Percentiles rank a stretch among this genome's conserved stretches.
Conservation (phyloP, 2,888 invertebrate genomes). For the Corythucha ciliata region DNA sequence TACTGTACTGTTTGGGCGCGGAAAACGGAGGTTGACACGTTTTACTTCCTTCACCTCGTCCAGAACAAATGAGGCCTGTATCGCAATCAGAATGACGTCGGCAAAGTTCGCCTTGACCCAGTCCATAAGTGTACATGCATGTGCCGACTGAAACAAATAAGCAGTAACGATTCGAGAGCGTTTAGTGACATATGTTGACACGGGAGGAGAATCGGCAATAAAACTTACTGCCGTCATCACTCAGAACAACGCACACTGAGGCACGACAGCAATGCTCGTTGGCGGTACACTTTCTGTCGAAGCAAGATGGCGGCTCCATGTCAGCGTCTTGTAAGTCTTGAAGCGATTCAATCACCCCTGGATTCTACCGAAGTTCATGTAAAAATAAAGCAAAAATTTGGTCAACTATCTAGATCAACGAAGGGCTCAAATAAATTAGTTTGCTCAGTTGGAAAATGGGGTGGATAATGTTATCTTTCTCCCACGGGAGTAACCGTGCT, state of each 20-base stretch:
- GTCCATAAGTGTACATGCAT: constrained; percentile 59
- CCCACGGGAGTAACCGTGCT: no score
- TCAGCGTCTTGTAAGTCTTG: constrained; percentile 42
- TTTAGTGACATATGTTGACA: not conserved
- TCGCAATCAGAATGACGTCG: constrained; percentile 76
- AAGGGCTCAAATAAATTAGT: no score
- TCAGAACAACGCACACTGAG: constrained; percentile 64
- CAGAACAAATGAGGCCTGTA: constrained; percentile 69
- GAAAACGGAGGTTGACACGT: constrained; percentile 70
- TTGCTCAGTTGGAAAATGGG: no score
- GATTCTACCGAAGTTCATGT: no score
- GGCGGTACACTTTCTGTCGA: constrained; percentile 61
- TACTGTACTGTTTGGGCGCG: constrained; percentile 66
- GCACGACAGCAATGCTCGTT: constrained; percentile 80
- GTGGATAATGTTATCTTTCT: no score
- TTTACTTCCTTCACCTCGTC: constrained; percentile 46
- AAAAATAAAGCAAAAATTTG: no score
- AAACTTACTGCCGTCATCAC: constrained; percentile 53
- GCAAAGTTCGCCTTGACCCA: constrained; percentile 73
- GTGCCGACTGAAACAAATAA: constrained; percentile 48
- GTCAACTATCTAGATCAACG: no score
- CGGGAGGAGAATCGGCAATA: not conserved
- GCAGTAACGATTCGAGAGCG: not conserved
- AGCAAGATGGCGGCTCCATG: constrained; percentile 59
- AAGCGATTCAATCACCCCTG: constrained; percentile 25